Evolutionary conservation across 2,113 vertebrate genomes (phyloP).

Genomic region (Xerus inauris): DNA sequence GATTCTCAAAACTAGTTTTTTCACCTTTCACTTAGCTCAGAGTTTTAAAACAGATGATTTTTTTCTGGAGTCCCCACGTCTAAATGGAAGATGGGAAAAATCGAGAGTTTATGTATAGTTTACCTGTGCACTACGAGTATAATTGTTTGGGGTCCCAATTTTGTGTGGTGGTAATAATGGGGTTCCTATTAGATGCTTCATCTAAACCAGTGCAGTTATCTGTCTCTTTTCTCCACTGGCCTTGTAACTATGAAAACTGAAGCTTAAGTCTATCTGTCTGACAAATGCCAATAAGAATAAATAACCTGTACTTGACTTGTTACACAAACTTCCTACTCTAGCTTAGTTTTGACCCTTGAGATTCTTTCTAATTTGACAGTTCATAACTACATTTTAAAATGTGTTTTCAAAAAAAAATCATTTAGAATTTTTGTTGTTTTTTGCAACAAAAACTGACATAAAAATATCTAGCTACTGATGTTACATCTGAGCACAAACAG

Average conservation of each 20-base stretch:
- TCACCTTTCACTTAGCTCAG: constrained; percentile 15
- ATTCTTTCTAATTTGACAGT: constrained; percentile 8
- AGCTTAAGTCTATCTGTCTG: neutral
- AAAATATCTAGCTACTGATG: neutral
- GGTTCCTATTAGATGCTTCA: neutral
- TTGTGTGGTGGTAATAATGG: neutral
- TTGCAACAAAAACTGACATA: neutral
- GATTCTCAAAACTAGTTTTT: neutral
- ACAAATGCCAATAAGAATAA: neutral
- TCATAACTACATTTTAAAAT: neutral
- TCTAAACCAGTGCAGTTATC: neutral
- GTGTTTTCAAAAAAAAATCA: neutral
- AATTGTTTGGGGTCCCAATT: neutral
- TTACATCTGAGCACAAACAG: neutral
- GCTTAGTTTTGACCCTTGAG: constrained; percentile 29
- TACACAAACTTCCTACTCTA: neutral
- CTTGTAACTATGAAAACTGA: neutral
- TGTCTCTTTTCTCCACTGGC: neutral
- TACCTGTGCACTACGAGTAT: neutral
- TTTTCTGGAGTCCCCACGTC: neutral
- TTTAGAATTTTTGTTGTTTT: neutral
- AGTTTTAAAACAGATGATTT: neutral
- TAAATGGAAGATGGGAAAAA: neutral
- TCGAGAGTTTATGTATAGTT: neutral
- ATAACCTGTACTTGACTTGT: neutral